phyloP scores from a whole-genome alignment of 2,797 vertebrate genomes.

The Loris lydekkerianus region DNA sequence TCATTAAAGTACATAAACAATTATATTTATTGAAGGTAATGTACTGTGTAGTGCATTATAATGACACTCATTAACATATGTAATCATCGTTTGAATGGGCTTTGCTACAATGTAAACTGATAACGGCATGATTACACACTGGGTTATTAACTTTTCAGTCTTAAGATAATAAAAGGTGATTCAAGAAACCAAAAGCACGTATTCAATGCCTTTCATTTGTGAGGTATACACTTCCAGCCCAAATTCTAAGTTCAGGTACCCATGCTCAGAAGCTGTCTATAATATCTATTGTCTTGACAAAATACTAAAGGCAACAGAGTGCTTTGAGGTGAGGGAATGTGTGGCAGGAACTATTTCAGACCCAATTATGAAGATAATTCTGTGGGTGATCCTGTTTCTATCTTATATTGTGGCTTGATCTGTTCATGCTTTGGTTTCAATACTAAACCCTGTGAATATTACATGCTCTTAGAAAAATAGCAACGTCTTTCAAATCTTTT shows the following conservation, averaged over 20 bases:
- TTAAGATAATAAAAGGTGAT: conserved; percentile 92
- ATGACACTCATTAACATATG: conserved; percentile 95
- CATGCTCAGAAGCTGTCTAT: conserved; percentile 82
- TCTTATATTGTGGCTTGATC: conserved; percentile 23
- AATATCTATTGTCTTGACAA: conserved; percentile 86
- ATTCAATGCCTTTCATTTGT: conserved; percentile 84
- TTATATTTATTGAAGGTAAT: conserved; percentile 96
- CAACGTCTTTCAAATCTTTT: conserved; percentile 43
- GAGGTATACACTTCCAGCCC: conserved; percentile 84
- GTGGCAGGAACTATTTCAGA: conserved; percentile 77
- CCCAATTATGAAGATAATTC: conserved; percentile 82
- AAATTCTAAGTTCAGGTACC: conserved; percentile 84
- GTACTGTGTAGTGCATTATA: conserved; percentile 97
- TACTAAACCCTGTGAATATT: conserved; percentile 50
- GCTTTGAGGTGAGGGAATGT: conserved; percentile 77
- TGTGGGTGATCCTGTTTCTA: conserved; percentile 75
- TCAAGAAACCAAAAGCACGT: conserved; percentile 87
- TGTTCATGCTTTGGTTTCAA: conserved; percentile 65
- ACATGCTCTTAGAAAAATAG: conserved; percentile 56
- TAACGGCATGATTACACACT: conserved; percentile 92
- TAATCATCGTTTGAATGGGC: conserved; percentile 93
- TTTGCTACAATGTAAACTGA: conserved; percentile 92
- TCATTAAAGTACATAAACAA: conserved; percentile 97
- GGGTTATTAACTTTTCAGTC: conserved; percentile 93
- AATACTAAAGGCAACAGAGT: conserved; percentile 82